Evolutionary conservation across 2,113 vertebrate species (phyloP).

Genomic region (Bothrops jararaca): DNA sequence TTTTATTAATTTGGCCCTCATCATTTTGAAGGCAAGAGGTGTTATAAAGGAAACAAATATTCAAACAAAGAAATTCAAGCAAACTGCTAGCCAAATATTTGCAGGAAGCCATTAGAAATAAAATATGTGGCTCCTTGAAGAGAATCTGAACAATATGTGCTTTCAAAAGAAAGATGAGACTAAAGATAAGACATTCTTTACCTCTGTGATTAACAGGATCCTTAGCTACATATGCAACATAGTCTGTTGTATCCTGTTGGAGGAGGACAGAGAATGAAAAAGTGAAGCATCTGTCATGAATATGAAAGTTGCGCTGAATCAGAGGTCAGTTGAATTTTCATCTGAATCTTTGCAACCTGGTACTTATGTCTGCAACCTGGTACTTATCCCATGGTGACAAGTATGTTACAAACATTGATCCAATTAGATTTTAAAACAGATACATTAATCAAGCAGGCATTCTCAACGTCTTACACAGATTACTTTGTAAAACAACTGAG

Average conservation of each 20-base stretch:
- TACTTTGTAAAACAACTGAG: neutral
- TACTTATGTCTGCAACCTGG: neutral
- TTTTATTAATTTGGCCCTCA: neutral
- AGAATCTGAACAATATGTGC: neutral
- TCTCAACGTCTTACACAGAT: neutral
- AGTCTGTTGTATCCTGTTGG: slow-evolving; percentile 91
- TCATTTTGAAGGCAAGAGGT: neutral
- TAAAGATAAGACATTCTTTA: slow-evolving; percentile 63
- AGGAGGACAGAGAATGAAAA: slow-evolving; percentile 38
- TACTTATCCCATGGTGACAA: slow-evolving; percentile 10
- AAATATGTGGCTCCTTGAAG: neutral
- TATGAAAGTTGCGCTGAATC: slow-evolving; percentile 22
- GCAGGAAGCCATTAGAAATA: neutral
- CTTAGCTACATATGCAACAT: slow-evolving; percentile 95
- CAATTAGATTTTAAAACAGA: neutral
- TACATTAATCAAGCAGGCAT: neutral
- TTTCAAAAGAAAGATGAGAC: slow-evolving; percentile 14
- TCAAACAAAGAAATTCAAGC: neutral
- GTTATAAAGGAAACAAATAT: neutral
- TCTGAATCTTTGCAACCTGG: neutral
- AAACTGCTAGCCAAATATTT: neutral
- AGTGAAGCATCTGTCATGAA: slow-evolving; percentile 32
- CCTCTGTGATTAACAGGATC: slow-evolving; percentile 97
- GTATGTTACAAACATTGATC: slow-evolving; percentile 5
- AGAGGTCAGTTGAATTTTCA: slow-evolving; percentile 10